Evolutionary conservation across 2,888 invertebrate species (phyloP).

Genomic region (Sphaerophoria rueppellii): DNA sequence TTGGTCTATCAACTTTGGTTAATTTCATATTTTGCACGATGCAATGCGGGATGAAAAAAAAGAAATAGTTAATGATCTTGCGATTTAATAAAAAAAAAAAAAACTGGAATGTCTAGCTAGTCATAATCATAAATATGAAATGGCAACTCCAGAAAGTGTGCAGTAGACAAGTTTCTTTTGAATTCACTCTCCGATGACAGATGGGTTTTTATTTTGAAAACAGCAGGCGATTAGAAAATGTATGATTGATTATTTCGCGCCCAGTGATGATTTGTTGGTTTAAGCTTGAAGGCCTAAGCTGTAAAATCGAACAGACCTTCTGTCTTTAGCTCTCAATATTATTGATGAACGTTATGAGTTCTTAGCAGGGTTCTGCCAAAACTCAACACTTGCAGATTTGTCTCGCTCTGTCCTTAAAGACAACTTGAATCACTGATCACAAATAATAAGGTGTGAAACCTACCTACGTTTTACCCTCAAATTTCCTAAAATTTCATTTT

Average conservation of each 20-base stretch:
- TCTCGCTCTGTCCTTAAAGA: too few relatives aligned
- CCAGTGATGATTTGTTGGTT: neutral
- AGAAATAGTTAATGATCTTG: conserved; percentile 25
- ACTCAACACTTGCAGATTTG: too few relatives aligned
- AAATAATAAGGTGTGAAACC: too few relatives aligned
- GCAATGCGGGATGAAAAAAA: conserved; percentile 31
- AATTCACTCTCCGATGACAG: conserved; percentile 4
- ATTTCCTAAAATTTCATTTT: too few relatives aligned
- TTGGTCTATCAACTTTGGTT: conserved; percentile 69
- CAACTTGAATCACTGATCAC: too few relatives aligned
- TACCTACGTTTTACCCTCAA: too few relatives aligned
- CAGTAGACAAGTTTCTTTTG: neutral
- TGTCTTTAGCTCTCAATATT: too few relatives aligned
- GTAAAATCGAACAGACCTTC: too few relatives aligned
- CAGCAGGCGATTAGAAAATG: neutral
- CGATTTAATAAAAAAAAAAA: neutral
- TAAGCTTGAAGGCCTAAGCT: too few relatives aligned
- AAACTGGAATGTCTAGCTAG: conserved; percentile 1
- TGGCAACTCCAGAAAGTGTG: neutral
- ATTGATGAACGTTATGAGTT: too few relatives aligned
- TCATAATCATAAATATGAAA: neutral
- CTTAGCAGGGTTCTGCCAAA: too few relatives aligned
- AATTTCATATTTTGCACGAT: conserved; percentile 49
- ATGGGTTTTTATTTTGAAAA: neutral
- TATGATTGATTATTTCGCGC: neutral